Conservation (phyloP, 2,113 vertebrate genomes). For the Aythya baeri region DNA sequence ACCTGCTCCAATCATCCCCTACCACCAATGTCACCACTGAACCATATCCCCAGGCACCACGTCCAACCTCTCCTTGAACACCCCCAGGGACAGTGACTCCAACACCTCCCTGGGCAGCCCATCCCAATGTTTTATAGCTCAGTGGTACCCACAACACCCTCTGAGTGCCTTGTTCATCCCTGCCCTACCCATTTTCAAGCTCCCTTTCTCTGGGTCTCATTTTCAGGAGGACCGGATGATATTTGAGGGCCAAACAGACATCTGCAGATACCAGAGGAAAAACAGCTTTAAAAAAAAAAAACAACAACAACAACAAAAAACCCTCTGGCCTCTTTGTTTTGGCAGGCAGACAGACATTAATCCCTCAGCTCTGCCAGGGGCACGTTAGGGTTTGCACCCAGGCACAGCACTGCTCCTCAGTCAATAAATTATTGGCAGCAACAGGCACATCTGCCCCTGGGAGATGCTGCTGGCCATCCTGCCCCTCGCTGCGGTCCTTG, state of each 20-base stretch:
- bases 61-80: too few relatives aligned
- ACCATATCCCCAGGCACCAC: too few relatives aligned
- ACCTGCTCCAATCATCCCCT: too few relatives aligned
- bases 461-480: not conserved
- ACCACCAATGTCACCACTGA: too few relatives aligned
- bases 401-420: not conserved
- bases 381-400: not conserved
- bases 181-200: not conserved
- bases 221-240: not conserved
- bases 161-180: fast-evolving
- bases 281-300: not conserved
- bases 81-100: too few relatives aligned
- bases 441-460: not conserved
- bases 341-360: not conserved
- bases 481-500: not conserved
- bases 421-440: not conserved
- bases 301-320: not conserved
- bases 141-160: not conserved
- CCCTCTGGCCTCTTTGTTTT: not conserved
- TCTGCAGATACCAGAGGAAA: not conserved
- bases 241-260: not conserved
- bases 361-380: not conserved
- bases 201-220: not conserved
- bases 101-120: too few relatives aligned
- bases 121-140: not conserved